Percentiles rank a stretch among this genome's conserved stretches.
phyloP scores from a whole-genome alignment of 92 coral and sea anemone species.

The Umimayanthus chanpuru region DNA sequence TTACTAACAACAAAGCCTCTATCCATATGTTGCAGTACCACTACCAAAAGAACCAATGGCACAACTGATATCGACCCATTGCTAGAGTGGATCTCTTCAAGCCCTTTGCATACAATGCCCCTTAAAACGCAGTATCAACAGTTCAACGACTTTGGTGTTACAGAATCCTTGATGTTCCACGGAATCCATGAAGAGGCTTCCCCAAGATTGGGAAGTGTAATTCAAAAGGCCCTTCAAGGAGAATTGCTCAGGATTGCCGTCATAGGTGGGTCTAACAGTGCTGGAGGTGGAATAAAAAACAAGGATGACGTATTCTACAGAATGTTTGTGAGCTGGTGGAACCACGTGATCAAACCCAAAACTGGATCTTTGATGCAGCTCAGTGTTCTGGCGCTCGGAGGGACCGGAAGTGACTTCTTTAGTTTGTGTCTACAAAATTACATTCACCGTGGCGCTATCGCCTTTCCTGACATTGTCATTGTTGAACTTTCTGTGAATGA shows the following conservation, averaged over 20 bases:
- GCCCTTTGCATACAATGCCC: background rate
- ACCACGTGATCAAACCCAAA: constrained; percentile 37
- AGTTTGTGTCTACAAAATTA: constrained; percentile 47
- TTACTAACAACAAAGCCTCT: too few relatives aligned
- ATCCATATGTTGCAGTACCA: too few relatives aligned
- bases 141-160: background rate
- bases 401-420: constrained; percentile 58
- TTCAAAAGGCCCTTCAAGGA: constrained; percentile 42
- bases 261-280: constrained; percentile 80
- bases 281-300: constrained; percentile 70
- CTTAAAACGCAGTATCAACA: background rate
- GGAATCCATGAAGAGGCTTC: constrained; percentile 9
- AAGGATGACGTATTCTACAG: constrained; percentile 41
- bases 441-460: background rate
- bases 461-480: constrained; percentile 50
- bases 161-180: background rate
- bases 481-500: constrained; percentile 70
- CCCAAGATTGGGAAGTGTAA: constrained; percentile 26
- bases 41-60: too few relatives aligned
- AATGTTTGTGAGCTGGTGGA: constrained; percentile 69
- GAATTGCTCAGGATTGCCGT: constrained; percentile 55
- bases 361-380: constrained; percentile 43
- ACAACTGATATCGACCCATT: too few relatives aligned
- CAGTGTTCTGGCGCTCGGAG: constrained; percentile 32
- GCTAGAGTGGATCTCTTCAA: too few relatives aligned